These are phyloP conservation scores for Tethea ocularis DNA, from an alignment of 2,888 invertebrate species.

Conservation along the genomic window DNA sequence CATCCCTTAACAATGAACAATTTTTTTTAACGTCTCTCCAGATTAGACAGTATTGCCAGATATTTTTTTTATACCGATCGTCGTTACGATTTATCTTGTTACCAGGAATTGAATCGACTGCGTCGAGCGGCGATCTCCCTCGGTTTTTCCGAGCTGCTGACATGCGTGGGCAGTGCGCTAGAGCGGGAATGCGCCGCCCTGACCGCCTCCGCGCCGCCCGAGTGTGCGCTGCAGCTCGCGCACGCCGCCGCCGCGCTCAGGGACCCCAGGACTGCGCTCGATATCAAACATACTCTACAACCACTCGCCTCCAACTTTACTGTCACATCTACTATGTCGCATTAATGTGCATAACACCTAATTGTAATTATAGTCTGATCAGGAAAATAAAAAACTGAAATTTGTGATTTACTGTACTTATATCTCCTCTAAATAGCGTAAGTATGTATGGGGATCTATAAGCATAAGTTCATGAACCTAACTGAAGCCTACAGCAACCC, in stretches of 20 bases:
- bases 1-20: no score
- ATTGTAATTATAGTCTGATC: no score
- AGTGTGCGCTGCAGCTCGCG: constrained; percentile 94
- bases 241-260: constrained; percentile 93
- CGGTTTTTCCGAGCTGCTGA: constrained; percentile 94
- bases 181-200: constrained; percentile 94
- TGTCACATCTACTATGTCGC: constrained; percentile 50
- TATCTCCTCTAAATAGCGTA: no score
- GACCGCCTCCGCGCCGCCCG: constrained; percentile 90
- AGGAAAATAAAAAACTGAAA: no score
- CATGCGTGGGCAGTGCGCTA: constrained; percentile 92
- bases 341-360: constrained; percentile 21
- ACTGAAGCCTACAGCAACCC: no score
- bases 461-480: no score
- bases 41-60: no score
- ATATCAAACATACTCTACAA: constrained; percentile 70
- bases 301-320: constrained; percentile 63
- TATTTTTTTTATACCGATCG: no score
- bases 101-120: constrained; percentile 94
- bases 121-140: constrained; percentile 95
- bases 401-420: no score
- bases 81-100: background rate
- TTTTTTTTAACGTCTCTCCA: no score
- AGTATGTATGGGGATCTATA: no score
- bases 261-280: constrained; percentile 85